A percentile compares a stretch with the other conserved stretches of the same genome.
Conservation (phyloP, 2,113 vertebrate species). For the Colaptes auratus region DNA sequence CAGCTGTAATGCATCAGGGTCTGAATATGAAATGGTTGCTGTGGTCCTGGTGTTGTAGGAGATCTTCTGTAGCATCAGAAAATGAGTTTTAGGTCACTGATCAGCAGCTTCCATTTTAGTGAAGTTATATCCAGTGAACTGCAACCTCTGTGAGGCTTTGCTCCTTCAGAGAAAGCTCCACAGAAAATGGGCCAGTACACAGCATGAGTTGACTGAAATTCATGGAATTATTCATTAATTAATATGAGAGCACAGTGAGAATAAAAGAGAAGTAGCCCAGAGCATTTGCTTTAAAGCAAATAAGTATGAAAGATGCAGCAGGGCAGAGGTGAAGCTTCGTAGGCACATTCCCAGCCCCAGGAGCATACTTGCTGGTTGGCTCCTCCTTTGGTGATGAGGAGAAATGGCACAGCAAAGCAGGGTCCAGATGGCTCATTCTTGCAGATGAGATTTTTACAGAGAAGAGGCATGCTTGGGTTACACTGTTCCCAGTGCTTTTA, state of each 20-base stretch:
- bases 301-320: neutral
- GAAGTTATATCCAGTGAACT: neutral
- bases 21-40: neutral
- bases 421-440: neutral
- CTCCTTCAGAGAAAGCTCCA: neutral
- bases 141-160: neutral
- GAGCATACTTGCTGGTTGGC: neutral
- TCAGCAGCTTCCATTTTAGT: neutral
- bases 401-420: neutral
- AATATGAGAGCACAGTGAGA: neutral
- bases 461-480: neutral
- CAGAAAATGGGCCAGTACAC: conserved; percentile 33
- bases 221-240: conserved; percentile 27
- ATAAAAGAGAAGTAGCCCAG: neutral
- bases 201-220: conserved; percentile 5
- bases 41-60: neutral
- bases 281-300: neutral
- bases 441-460: neutral
- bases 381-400: neutral
- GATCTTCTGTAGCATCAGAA: neutral
- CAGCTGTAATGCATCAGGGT: neutral
- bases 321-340: neutral
- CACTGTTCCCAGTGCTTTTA: neutral
- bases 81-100: neutral
- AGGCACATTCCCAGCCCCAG: neutral